These are phyloP conservation scores for Hydropsyche tenuis DNA, from an alignment of 1,140 invertebrate species.

Conservation along the genomic window DNA sequence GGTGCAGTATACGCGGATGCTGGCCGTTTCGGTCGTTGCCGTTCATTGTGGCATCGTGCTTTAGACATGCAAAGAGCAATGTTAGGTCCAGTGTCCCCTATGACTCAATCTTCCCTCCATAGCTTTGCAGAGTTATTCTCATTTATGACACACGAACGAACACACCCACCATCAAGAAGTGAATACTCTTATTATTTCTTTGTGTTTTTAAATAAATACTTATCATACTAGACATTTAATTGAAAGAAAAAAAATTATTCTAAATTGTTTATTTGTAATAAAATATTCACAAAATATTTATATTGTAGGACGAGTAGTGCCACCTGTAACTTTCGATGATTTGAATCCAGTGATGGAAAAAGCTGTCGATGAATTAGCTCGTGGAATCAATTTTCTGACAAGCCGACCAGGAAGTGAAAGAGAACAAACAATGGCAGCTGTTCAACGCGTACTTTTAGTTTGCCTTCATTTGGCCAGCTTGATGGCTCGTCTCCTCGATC, in stretches of 20 bases:
- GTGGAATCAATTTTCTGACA: slow-evolving; percentile 62
- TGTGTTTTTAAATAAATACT: not conserved
- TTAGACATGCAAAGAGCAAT: slow-evolving; percentile 95
- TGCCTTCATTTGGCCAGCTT: slow-evolving; percentile 82
- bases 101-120: slow-evolving; percentile 91
- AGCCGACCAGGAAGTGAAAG: slow-evolving; percentile 65
- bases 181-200: not conserved
- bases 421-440: slow-evolving; percentile 75
- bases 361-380: slow-evolving; percentile 73
- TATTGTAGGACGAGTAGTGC: slow-evolving; percentile 70
- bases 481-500: slow-evolving; percentile 69
- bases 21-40: slow-evolving; percentile 90
- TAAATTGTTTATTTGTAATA: not conserved
- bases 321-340: slow-evolving; percentile 79
- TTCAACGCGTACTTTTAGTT: slow-evolving; percentile 86
- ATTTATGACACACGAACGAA: slow-evolving; percentile 86
- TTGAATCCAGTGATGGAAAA: slow-evolving; percentile 82
- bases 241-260: too few species aligned
- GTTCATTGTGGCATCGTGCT: slow-evolving; percentile 95
- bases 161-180: slow-evolving; percentile 70
- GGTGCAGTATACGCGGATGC: slow-evolving; percentile 95
- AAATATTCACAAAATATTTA: not conserved
- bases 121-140: slow-evolving; percentile 95
- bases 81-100: slow-evolving; percentile 90
- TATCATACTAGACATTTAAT: not conserved